Conservation (phyloP, 1,140 invertebrate species). For the Sipha flava region DNA sequence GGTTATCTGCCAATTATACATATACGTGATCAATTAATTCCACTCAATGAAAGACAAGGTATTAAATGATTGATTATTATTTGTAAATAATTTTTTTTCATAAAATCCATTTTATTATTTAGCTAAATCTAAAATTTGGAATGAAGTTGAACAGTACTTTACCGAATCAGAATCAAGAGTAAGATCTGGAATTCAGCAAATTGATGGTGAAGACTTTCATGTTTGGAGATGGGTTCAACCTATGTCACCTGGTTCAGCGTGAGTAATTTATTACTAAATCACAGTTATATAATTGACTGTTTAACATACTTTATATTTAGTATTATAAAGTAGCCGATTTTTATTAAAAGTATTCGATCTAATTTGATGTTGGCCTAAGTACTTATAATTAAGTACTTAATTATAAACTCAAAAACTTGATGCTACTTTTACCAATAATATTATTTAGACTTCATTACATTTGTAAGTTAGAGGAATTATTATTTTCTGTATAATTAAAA, state of each 20-base stretch:
- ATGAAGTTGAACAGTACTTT: conserved; percentile 67
- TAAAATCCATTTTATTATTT: not conserved
- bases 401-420: no score
- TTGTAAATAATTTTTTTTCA: not conserved
- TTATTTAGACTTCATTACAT: no score
- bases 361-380: no score
- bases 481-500: no score
- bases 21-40: conserved; percentile 78
- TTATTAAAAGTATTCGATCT: no score
- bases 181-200: conserved; percentile 71
- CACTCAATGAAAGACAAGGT: conserved; percentile 62
- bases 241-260: not conserved
- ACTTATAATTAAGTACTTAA: no score
- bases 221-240: conserved; percentile 79
- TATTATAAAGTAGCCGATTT: no score
- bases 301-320: no score
- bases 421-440: no score
- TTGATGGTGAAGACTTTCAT: conserved; percentile 78
- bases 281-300: no score
- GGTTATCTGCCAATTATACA: conserved; percentile 74
- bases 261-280: not conserved
- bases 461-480: no score
- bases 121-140: conserved; percentile 50
- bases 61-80: conserved; percentile 33
- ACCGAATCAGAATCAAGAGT: conserved; percentile 83